A percentile compares a stretch with the other conserved stretches of the same genome.
Evolutionary conservation across 2,888 invertebrate genomes (phyloP).

Genomic region (Parnassius orleans): DNA sequence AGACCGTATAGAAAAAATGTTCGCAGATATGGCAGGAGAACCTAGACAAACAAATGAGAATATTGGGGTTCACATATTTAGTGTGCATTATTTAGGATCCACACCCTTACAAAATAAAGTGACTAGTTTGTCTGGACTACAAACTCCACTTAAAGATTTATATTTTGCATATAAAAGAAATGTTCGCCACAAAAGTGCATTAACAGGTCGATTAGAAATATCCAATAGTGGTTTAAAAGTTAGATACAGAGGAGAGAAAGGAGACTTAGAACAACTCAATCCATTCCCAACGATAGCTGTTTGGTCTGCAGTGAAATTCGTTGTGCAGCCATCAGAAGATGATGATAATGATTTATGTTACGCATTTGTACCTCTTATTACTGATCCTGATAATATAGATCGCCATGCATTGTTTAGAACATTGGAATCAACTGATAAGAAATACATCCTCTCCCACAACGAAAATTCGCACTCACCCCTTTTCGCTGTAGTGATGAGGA

Average conservation of each 20-base stretch:
- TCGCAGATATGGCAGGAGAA: conserved; percentile 85
- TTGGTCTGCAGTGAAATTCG: conserved; percentile 95
- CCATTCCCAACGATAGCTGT: conserved; percentile 95
- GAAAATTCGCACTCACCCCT: conserved; percentile 89
- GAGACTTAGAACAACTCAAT: conserved; percentile 85
- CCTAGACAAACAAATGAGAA: conserved; percentile 70
- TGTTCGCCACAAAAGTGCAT: conserved; percentile 70
- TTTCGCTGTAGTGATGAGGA: conserved; percentile 94
- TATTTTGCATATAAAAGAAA: conserved; percentile 84
- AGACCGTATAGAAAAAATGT: conserved; percentile 92
- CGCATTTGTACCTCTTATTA: conserved; percentile 92
- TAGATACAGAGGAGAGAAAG: conserved; percentile 83
- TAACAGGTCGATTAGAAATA: conserved; percentile 84
- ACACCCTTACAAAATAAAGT: conserved; percentile 89
- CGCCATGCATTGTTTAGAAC: conserved; percentile 84
- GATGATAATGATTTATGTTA: conserved; percentile 79
- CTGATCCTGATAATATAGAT: conserved; percentile 90
- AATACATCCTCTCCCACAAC: conserved; percentile 79
- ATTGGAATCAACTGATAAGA: conserved; percentile 77
- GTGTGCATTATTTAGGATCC: conserved; percentile 91
- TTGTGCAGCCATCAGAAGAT: conserved; percentile 83
- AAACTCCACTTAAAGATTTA: conserved; percentile 88
- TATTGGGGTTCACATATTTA: conserved; percentile 82
- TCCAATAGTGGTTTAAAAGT: conserved; percentile 87
- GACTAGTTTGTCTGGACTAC: conserved; percentile 90